Percentiles rank a stretch among this genome's conserved stretches.
These are phyloP conservation scores for Drosophila pruinosa DNA, from an alignment of 1,140 invertebrate species.

Conservation along the genomic window DNA sequence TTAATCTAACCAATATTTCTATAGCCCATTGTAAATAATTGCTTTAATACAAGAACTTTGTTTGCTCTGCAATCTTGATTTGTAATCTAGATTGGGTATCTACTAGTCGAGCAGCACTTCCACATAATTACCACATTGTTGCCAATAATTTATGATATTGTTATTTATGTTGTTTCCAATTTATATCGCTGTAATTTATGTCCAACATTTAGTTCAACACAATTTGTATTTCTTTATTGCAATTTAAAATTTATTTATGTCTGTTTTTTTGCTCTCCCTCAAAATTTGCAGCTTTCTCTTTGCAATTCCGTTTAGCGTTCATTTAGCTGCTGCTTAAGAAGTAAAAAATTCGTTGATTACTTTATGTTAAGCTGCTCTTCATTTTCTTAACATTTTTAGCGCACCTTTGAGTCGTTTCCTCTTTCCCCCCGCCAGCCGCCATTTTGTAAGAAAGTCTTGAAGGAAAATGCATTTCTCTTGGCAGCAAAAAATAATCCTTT, in stretches of 20 bases:
- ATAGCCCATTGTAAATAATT: too few species aligned
- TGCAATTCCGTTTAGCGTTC: conserved; percentile 29
- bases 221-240: neutral
- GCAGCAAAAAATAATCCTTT: conserved; percentile 50
- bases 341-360: conserved; percentile 53
- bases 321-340: conserved; percentile 42
- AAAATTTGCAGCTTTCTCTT: neutral
- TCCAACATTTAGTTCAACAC: neutral
- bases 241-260: neutral
- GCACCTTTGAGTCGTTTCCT: neutral
- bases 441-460: too few species aligned
- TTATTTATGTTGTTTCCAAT: neutral
- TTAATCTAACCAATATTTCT: too few species aligned
- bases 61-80: too few species aligned
- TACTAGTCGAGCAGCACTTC: neutral
- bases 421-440: too few species aligned
- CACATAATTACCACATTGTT: neutral
- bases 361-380: conserved; percentile 54
- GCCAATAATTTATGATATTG: neutral
- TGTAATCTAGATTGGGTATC: neutral
- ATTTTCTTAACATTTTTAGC: conserved; percentile 37
- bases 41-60: too few species aligned
- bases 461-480: conserved; percentile 49
- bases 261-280: neutral
- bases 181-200: neutral